These are phyloP conservation scores for Tiliacea citrago DNA, from an alignment of 2,888 invertebrate genomes.

Conservation along the genomic window DNA sequence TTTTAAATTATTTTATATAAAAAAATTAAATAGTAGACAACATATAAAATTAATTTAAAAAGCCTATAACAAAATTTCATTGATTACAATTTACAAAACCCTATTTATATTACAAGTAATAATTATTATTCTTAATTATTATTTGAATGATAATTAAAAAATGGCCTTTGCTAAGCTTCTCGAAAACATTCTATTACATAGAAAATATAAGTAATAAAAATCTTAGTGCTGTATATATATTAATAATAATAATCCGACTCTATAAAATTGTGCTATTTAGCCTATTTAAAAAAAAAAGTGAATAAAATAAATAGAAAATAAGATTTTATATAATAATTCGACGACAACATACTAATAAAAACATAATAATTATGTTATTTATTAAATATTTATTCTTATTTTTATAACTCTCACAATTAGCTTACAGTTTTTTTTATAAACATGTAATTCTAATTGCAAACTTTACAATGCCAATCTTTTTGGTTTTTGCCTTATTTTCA, in stretches of 20 bases:
- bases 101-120: conserved; percentile 12
- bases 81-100: conserved; percentile 22
- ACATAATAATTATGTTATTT: conserved; percentile 2
- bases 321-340: not conserved
- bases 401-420: not conserved
- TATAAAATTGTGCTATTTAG: conserved; percentile 48
- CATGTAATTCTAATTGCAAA: not conserved
- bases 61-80: conserved; percentile 1
- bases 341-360: not conserved
- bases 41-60: conserved; percentile 2
- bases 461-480: not conserved
- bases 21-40: not conserved
- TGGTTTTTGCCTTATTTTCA: not conserved
- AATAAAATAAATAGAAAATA: conserved; percentile 31
- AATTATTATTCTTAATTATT: conserved; percentile 31
- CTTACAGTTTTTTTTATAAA: not conserved
- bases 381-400: not conserved
- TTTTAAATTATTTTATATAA: not conserved
- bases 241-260: conserved; percentile 1
- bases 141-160: conserved; percentile 10
- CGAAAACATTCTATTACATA: not conserved
- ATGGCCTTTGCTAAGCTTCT: not conserved
- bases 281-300: conserved; percentile 15
- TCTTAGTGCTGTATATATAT: conserved; percentile 10
- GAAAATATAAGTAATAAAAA: conserved; percentile 2